Base-by-base conservation (phyloP, 2,888 invertebrate species). In the Autographa pulchrina region DNA sequence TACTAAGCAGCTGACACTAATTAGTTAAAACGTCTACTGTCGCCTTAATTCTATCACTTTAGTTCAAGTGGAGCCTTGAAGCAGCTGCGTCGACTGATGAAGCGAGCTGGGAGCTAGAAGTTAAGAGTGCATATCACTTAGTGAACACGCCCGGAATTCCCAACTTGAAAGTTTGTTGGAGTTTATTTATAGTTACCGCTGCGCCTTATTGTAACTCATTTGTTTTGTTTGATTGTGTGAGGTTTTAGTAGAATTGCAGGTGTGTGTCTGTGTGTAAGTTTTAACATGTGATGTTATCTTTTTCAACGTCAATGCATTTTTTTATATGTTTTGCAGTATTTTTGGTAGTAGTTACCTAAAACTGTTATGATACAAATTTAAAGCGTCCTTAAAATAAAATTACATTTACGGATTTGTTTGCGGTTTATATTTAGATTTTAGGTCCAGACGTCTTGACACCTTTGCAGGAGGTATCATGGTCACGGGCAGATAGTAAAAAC, bases 11-110 rank as follows among this genome's bases (percentile, higher is more conserved):
- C 72, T 72, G 72, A 77, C 79, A 83, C 77, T 88, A 88, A 88
- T 88, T 86, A 82, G 78, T 86, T 87, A 84, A 85, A 88, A 81
- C 82, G 83, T 85, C 82, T 75, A 79, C 82, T 78, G 69, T 78
- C 78, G 75, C 67, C 43, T 80, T 78, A 78, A 78, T 81, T 80
- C 77, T 81, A 78, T 78, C 77, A 80, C 83, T 77, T 72, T 82
- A 25, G 25, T 80, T 80, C 54, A 68, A 76, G 81, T 67, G 80
- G 67, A 70, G 73, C 62, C 75, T 76, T 62, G 60, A 65, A 72
- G 70, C 78, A 80, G 76, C 81, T 83, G 83, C 81, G 82, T 74
- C 61, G 65, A 62, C 82, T 78, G 83, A 85, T 85, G 85, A 79
- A 81, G 77, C 78, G 74, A 77, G 69, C 72, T 65, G 65, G 68